These are phyloP conservation scores for Pogoniulus pusillus DNA, from an alignment of 2,797 vertebrate genomes.

Conservation along the genomic window DNA sequence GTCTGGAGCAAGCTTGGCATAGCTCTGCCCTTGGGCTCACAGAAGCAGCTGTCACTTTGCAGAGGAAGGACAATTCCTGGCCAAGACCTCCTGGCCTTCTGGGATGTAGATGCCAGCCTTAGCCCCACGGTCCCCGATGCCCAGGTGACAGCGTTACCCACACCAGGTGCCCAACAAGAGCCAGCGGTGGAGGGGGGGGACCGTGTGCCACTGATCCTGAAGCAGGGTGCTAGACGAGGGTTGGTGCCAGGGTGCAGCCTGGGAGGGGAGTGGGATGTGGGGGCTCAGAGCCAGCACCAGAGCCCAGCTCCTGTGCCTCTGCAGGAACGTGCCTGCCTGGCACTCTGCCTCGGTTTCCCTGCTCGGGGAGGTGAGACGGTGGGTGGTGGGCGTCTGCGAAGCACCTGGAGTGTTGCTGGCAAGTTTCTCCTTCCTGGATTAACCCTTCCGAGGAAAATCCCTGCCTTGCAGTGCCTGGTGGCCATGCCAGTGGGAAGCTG, in stretches of 20 bases:
- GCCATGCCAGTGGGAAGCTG: background rate
- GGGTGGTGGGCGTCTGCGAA: background rate
- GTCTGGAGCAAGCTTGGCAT: rapidly evolving
- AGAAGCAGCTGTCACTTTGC: background rate
- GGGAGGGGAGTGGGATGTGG: rapidly evolving
- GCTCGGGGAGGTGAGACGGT: slow-evolving; percentile 14
- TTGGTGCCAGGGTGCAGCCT: background rate
- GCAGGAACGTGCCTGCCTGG: background rate
- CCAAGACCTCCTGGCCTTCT: background rate
- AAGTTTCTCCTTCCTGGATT: background rate
- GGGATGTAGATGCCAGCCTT: background rate
- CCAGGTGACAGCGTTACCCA: rapidly evolving
- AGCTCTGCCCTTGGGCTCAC: background rate
- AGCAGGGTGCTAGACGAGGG: background rate
- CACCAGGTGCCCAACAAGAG: background rate
- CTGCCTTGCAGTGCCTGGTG: background rate
- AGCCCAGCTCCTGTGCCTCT: background rate
- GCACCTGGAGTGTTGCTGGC: slow-evolving; percentile 36
- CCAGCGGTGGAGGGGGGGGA: background rate
- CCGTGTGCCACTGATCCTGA: rapidly evolving
- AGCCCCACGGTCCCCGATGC: background rate
- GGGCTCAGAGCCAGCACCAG: background rate
- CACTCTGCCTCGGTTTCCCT: slow-evolving; percentile 15
- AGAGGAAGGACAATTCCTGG: background rate
- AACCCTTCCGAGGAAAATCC: slow-evolving; percentile 18